Evolutionary conservation across 2,888 invertebrate genomes (phyloP).

Genomic region (Gasteruption jaculator): DNA sequence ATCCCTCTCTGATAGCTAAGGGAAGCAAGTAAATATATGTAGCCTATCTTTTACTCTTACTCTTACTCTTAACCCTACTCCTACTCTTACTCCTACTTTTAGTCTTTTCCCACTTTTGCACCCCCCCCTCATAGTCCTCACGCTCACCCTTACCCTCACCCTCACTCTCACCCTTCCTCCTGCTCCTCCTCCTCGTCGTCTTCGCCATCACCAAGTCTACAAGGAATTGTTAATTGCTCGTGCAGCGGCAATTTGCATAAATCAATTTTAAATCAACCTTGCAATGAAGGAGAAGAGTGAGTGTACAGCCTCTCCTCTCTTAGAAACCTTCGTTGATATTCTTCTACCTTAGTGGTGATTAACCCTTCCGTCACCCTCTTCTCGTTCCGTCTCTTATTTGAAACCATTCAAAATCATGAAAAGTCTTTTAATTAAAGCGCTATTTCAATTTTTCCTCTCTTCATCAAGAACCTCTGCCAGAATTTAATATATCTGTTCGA

Average conservation of each 20-base stretch:
- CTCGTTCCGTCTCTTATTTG: no score
- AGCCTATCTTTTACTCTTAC: constrained; percentile 4
- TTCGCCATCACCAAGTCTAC: constrained; percentile 30
- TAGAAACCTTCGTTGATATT: no score
- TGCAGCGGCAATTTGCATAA: constrained; percentile 51
- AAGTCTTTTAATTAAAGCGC: no score
- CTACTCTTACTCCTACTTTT: constrained; percentile 7
- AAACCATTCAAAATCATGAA: no score
- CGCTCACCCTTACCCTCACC: constrained; percentile 21
- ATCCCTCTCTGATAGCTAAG: no score
- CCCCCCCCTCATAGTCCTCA: constrained; percentile 20
- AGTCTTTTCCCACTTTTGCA: constrained; percentile 9
- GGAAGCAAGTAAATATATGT: no score
- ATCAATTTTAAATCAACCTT: constrained; percentile 50
- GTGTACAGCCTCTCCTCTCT: no score
- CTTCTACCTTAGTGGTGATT: no score
- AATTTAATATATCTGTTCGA: no score
- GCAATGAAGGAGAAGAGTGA: constrained; percentile 4
- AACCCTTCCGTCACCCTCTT: no score
- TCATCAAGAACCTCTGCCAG: no score
- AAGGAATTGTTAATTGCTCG: constrained; percentile 52
- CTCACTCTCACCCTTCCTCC: constrained; percentile 5
- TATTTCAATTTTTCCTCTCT: no score
- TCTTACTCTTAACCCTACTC: constrained; percentile 6
- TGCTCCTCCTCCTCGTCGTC: constrained; percentile 8